Percentiles rank a stretch among this genome's conserved stretches.
phyloP scores from a whole-genome alignment of 2,888 invertebrate species.

The Drosophila yooni region DNA sequence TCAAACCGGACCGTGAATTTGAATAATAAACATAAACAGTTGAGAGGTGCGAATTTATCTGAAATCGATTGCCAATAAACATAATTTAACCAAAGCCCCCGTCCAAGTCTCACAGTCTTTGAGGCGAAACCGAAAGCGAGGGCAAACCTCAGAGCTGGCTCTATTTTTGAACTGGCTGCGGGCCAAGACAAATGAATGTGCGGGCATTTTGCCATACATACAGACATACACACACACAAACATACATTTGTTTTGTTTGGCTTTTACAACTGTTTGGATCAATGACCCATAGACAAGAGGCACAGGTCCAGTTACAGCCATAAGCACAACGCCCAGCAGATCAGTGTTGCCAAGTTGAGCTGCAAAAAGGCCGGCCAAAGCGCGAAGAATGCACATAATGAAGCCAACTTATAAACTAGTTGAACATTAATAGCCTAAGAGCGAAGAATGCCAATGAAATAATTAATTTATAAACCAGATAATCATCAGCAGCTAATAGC shows the following conservation, averaged over 20 bases:
- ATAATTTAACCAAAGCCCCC: constrained; percentile 38
- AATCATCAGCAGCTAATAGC: background rate
- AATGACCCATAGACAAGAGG: constrained; percentile 57
- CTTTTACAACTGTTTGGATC: constrained; percentile 55
- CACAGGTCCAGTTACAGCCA: constrained; percentile 19
- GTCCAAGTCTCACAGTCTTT: constrained; percentile 17
- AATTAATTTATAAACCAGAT: background rate
- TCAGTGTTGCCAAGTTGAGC: constrained; percentile 11
- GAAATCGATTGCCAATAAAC: constrained; percentile 70
- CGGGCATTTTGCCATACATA: constrained; percentile 30
- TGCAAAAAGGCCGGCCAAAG: background rate
- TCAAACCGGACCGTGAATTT: constrained; percentile 32
- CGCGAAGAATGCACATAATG: background rate
- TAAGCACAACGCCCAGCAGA: constrained; percentile 1
- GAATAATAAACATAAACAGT: constrained; percentile 54
- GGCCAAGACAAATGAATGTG: constrained; percentile 34
- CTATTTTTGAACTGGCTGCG: constrained; percentile 21
- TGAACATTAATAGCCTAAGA: too few species aligned
- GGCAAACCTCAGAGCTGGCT: constrained; percentile 42
- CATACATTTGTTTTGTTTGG: background rate
- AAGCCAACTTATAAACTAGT: background rate
- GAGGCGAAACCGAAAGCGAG: constrained; percentile 62
- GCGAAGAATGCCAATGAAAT: background rate
- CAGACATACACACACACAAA: background rate
- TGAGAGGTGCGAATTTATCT: constrained; percentile 76